Evolutionary conservation across 1,140 invertebrate species (phyloP).

Genomic region (Mycetomoellerius zeteki): DNA sequence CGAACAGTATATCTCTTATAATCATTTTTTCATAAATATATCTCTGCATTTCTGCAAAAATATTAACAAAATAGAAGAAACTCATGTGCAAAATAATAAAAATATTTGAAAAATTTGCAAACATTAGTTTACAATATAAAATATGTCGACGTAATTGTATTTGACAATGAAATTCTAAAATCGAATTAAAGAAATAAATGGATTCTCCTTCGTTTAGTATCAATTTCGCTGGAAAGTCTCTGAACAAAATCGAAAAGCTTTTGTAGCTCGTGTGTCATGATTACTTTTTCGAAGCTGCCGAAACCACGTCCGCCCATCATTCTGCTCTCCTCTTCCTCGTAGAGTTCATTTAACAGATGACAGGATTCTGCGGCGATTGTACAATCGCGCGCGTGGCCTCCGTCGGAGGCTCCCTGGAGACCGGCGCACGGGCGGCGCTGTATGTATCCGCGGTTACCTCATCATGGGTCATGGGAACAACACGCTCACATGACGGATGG

Average conservation of each 20-base stretch:
- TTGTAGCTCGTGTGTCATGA: slow-evolving; percentile 24
- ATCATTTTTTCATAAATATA: no score
- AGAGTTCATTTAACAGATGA: slow-evolving; percentile 63
- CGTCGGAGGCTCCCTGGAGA: slow-evolving; percentile 44
- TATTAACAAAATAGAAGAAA: not conserved
- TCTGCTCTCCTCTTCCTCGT: not conserved
- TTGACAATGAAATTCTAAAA: not conserved
- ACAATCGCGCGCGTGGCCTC: slow-evolving; percentile 33
- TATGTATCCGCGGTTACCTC: slow-evolving; percentile 45
- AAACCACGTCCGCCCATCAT: slow-evolving; percentile 17
- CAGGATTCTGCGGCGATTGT: slow-evolving; percentile 39
- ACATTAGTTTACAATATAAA: not conserved
- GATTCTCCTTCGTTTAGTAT: not conserved
- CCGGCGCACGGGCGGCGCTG: slow-evolving; percentile 6
- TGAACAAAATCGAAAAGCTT: not conserved
- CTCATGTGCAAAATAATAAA: not conserved
- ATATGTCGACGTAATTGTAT: not conserved
- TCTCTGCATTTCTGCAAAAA: not conserved
- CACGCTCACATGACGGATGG: slow-evolving; percentile 25
- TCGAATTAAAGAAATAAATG: not conserved
- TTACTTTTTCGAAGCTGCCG: slow-evolving; percentile 57
- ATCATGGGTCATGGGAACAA: slow-evolving; percentile 67
- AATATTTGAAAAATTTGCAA: no score
- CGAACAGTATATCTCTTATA: not conserved
- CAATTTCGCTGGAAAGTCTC: not conserved